Evolutionary conservation across 2,797 vertebrate genomes (phyloP), one percentile per base, ranked within the genome.

Genomic region (Neopelma chrysocephalum): DNA sequence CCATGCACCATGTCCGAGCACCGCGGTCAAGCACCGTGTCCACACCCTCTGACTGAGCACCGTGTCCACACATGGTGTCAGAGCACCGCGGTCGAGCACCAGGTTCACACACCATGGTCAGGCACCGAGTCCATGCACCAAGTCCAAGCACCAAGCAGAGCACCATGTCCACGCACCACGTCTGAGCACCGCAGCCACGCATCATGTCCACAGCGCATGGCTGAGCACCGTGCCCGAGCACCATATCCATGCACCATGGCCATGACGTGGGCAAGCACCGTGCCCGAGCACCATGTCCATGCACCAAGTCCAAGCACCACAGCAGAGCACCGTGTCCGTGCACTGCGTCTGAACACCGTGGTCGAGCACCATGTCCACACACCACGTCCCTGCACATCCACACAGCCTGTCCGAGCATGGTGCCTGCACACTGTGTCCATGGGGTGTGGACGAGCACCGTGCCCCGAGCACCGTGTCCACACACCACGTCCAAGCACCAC

Each of bases 361-460:
- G 3, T 43, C 2, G 0, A 17, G n/a, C 43, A 79, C 47, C 19
- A 3, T 2, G 15, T 12, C n/a, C 5, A 10, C 6, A 4, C 56
- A 60, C 45, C 14, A 1, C 3, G 16, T 6, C 12, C 2, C 9
- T 9, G 32, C 64, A 48, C 45, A 45, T 9, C 26, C 14, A 6
- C 6, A 10, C 15, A 5, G 43, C 34, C 0, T 0, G 12, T 11
- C 8, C 2, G 12, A 75, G 42, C 58, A 43, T 5, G 11, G 23
- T 34, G 43, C 3, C 56, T 16, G 22, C 31, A 27, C 34, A 54
- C 22, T n/a, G 1, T 16, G 13, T 9, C 20, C 20, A 15, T 36
- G 58, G 36, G 18, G 25, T 38, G n/a, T 58, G 57, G 57, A 5
- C 5, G 11, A 43, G 38, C 43, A 34, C 45, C 45, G 9, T 26